phyloP scores from a whole-genome alignment of 2,888 invertebrate genomes.

The Acleris emargana region DNA sequence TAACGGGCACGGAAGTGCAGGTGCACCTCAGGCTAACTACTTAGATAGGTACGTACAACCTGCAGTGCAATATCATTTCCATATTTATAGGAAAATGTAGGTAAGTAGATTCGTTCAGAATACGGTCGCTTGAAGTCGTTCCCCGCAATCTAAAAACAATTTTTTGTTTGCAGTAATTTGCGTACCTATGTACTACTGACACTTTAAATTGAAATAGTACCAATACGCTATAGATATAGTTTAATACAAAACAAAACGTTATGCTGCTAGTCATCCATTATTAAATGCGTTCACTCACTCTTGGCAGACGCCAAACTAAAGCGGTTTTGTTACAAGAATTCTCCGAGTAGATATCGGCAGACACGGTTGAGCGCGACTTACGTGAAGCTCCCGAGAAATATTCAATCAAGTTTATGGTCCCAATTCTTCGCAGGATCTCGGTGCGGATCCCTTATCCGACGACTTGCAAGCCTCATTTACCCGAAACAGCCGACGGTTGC shows the following conservation, averaged over 20 bases:
- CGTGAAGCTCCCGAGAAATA: slow-evolving; percentile 46
- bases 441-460: slow-evolving; percentile 47
- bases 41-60: not conserved
- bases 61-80: not conserved
- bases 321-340: no score
- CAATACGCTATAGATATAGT: no score
- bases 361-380: slow-evolving; percentile 8
- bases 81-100: not conserved
- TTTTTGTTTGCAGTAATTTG: no score
- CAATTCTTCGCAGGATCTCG: slow-evolving; percentile 48
- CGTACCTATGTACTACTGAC: no score
- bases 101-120: not conserved
- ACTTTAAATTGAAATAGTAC: no score
- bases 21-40: not conserved
- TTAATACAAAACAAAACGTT: no score
- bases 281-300: no score
- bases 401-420: slow-evolving; percentile 68
- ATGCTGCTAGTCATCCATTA: no score
- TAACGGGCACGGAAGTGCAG: not conserved
- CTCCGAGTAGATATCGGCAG: not conserved
- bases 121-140: not conserved
- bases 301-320: no score
- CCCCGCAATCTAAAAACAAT: no score
- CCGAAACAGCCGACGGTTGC: slow-evolving; percentile 43
- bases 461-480: slow-evolving; percentile 58